Conservation (phyloP, 2,888 invertebrate genomes). For the Drosophila cognata region DNA sequence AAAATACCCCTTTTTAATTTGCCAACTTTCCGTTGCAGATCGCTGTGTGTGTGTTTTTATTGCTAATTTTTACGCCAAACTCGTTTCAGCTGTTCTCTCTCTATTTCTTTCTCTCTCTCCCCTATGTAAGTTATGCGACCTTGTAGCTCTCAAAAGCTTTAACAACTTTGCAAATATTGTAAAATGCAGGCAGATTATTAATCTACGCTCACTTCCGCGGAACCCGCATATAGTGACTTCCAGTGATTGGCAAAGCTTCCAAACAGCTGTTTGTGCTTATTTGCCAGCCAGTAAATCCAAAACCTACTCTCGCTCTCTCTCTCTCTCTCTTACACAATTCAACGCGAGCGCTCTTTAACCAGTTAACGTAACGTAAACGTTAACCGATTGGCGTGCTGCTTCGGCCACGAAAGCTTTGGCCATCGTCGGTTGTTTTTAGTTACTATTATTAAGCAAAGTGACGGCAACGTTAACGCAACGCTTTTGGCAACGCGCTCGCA, state of each 20-base stretch:
- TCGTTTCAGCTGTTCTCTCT: constrained; percentile 18
- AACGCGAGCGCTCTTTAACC: constrained; percentile 18
- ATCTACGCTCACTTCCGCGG: neutral
- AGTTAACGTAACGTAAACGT: constrained; percentile 26
- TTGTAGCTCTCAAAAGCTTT: constrained; percentile 23
- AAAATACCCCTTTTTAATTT: constrained; percentile 7
- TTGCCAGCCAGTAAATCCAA: constrained; percentile 15
- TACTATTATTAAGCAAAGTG: constrained; percentile 82
- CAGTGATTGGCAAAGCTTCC: constrained; percentile 22
- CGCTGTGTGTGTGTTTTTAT: neutral
- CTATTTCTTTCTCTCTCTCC: neutral
- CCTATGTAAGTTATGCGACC: constrained; percentile 19
- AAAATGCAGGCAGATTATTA: constrained; percentile 9
- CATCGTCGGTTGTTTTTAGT: constrained; percentile 58
- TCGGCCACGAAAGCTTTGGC: constrained; percentile 42
- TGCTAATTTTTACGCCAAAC: constrained; percentile 12
- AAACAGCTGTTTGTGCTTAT: constrained; percentile 47
- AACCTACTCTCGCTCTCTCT: constrained; percentile 1
- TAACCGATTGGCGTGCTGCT: constrained; percentile 48
- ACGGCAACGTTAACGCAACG: constrained; percentile 70
- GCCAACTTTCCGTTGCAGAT: neutral
- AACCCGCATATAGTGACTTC: neutral
- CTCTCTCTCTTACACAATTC: neutral
- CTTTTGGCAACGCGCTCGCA: constrained; percentile 58
- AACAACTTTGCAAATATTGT: constrained; percentile 8